Evolutionary conservation across 1,140 invertebrate genomes (phyloP).

Genomic region (Leptonema lineaticorne): DNA sequence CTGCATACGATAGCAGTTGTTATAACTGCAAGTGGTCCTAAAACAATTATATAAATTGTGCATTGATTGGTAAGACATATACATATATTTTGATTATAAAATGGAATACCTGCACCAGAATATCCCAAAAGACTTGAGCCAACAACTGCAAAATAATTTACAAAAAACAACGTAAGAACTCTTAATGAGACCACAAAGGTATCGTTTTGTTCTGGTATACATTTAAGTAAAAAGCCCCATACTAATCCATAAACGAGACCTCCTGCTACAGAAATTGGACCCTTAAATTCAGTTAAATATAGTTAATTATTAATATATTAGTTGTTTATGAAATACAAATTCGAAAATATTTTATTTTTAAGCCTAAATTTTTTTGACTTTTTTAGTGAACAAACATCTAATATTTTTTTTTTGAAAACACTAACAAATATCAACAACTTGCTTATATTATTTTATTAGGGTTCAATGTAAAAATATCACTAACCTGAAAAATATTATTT

Average conservation of each 20-base stretch:
- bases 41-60: neutral
- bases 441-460: no score
- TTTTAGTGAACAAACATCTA: no score
- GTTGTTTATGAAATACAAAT: no score
- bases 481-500: constrained; percentile 58
- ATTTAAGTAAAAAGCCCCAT: constrained; percentile 72
- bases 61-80: neutral
- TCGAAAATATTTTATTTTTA: no score
- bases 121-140: constrained; percentile 77
- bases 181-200: constrained; percentile 72
- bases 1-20: constrained; percentile 81
- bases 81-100: no score
- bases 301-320: neutral
- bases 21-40: constrained; percentile 78
- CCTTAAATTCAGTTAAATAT: constrained; percentile 42
- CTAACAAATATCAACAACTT: no score
- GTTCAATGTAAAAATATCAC: no score
- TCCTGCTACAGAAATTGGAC: constrained; percentile 71
- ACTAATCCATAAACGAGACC: constrained; percentile 75
- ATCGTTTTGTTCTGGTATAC: constrained; percentile 76
- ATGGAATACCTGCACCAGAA: constrained; percentile 65
- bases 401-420: no score
- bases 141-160: constrained; percentile 79
- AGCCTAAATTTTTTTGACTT: no score
- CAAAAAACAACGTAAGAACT: constrained; percentile 74